These are phyloP conservation scores for Phyllostomus hastatus DNA, from an alignment of 2,113 vertebrate genomes.

Conservation along the genomic window DNA sequence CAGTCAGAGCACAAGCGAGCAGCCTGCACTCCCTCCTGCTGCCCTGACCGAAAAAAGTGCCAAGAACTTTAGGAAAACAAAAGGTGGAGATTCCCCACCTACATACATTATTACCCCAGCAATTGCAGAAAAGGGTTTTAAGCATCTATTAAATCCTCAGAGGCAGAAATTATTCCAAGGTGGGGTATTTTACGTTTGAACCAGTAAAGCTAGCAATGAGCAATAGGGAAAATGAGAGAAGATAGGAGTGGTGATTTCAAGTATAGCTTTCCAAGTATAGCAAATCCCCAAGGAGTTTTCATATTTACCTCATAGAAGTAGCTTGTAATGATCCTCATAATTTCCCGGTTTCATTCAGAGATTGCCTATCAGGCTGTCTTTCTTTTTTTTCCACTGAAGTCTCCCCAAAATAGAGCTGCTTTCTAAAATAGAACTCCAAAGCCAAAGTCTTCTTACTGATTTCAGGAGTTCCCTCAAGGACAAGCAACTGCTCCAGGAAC, in stretches of 20 bases:
- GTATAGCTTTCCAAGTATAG: not conserved
- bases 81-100: not conserved
- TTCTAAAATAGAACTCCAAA: not conserved
- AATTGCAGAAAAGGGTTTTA: not conserved
- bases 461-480: not conserved
- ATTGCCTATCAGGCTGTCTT: not conserved
- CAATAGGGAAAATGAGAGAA: not conserved
- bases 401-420: not conserved
- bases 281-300: not conserved
- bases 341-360: not conserved
- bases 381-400: not conserved
- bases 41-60: not conserved
- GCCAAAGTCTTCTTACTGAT: not conserved
- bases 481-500: not conserved
- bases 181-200: not conserved
- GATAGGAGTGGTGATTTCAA: not conserved
- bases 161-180: not conserved
- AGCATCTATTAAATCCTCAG: not conserved
- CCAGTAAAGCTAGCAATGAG: not conserved
- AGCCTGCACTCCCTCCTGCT: not conserved
- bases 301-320: not conserved
- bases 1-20: not conserved
- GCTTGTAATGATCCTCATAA: not conserved
- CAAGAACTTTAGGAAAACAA: not conserved
- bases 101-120: not conserved